These are phyloP conservation scores for Nomada fabriciana DNA, from an alignment of 2,888 invertebrate species.

Conservation along the genomic window DNA sequence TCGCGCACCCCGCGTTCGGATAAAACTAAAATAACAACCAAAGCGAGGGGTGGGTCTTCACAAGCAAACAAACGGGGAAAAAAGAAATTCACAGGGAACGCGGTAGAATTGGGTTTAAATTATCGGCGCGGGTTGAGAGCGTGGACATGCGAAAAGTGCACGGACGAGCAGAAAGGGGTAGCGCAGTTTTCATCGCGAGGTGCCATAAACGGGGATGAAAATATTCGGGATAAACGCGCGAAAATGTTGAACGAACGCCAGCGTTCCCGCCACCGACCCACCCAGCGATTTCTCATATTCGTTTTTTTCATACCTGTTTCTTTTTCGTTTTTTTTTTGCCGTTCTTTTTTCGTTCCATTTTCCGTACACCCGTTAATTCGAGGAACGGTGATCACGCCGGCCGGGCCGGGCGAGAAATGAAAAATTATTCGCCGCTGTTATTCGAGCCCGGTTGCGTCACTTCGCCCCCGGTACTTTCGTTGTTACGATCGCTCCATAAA, in stretches of 20 bases:
- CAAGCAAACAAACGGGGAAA: constrained; percentile 14
- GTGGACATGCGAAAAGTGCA: constrained; percentile 28
- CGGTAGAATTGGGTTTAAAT: background rate
- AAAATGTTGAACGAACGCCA: constrained; percentile 23
- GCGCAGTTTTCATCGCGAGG: constrained; percentile 17
- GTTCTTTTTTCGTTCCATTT: background rate
- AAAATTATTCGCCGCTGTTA: constrained; percentile 37
- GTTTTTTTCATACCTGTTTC: no score
- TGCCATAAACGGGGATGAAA: constrained; percentile 30
- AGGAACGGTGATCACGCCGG: background rate
- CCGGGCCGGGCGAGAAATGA: constrained; percentile 1
- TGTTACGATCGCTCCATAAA: constrained; percentile 37
- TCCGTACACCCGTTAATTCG: background rate
- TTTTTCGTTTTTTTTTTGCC: background rate
- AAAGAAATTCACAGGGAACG: background rate
- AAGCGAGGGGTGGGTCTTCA: constrained; percentile 17
- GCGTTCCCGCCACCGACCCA: background rate
- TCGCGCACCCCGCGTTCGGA: no score
- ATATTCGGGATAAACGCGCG: constrained; percentile 45
- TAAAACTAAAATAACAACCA: background rate
- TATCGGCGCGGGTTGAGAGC: background rate
- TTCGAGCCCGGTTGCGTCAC: background rate
- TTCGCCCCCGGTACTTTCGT: constrained; percentile 6
- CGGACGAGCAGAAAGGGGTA: background rate
- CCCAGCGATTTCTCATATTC: constrained; percentile 6